Evolutionary conservation across 2,113 vertebrate species (phyloP).

Genomic region (Dermatemys mawii): DNA sequence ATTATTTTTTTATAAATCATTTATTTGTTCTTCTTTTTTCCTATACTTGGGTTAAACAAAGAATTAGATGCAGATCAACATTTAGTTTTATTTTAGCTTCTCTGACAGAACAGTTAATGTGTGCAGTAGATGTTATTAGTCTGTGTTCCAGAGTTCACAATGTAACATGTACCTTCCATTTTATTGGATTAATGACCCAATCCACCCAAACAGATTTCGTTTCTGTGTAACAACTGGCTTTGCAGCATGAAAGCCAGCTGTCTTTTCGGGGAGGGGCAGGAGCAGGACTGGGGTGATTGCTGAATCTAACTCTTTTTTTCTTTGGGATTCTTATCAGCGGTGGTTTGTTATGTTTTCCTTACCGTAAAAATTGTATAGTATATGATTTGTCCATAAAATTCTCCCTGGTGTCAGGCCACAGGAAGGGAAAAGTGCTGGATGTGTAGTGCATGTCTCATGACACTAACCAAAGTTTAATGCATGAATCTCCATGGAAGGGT

Average conservation of each 20-base stretch:
- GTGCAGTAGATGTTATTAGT: background rate
- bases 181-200: background rate
- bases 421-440: background rate
- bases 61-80: background rate
- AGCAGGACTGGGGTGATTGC: accelerated
- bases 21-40: background rate
- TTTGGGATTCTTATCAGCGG: background rate
- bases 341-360: background rate
- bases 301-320: background rate
- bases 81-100: background rate
- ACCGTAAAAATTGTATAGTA: accelerated
- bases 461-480: background rate
- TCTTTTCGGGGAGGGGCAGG: background rate
- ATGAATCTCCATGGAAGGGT: background rate
- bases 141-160: background rate
- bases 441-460: background rate
- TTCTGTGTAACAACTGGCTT: background rate
- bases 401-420: background rate
- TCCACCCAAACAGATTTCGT: background rate
- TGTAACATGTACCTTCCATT: background rate
- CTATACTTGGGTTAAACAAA: background rate
- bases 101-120: background rate
- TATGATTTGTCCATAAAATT: background rate
- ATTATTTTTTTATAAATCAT: background rate
- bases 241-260: background rate